Evolutionary conservation across 2,888 invertebrate species (phyloP), one percentile per base, ranked within the genome.

Genomic region (Drosophila testacea): DNA sequence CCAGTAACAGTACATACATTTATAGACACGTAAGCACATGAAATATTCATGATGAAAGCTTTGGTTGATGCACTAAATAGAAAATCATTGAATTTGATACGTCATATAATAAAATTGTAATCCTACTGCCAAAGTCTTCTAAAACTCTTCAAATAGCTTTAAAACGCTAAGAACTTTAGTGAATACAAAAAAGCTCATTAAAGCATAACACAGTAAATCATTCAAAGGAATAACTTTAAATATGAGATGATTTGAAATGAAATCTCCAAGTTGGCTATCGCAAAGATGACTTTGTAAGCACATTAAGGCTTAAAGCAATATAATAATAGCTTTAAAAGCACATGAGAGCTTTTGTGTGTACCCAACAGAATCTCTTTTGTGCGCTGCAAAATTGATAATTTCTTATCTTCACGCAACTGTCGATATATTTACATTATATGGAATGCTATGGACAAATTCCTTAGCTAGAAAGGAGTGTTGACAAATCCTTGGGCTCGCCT

Each of bases 401-500:
- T 38, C 32, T 42, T 6, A 11, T 1, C n/a, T 16, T 7, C 27
- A 36, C n/a, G 13, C 7, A 28, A 41, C 13, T 41, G 6, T 42
- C 16, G n/a, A 10, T 10, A 46, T 22, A 48, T 59, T 11, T 54
- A 34, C 44, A 48, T 46, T 16, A 27, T 47, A 51, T 38, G 16
- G 28, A 27, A 13, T 16, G 56, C 39, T 34, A 34, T 41, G 22
- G 41, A n/a, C 52, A 22, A 55, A 44, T 41, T 57, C 52, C 42
- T 22, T 44, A 42, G 30, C 34, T 28, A 4, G 7, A 66, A 69
- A 69, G 48, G 59, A 65, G 74, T 77, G 79, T 80, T 78, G 88
- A 88, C 86, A 83, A 86, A 78, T 83, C 64, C 80, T 55, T 63
- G 52, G 44, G 6, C 30, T 22, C 34, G 69, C 69, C 69, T 30